A percentile compares a stretch with the other conserved stretches of the same genome.
Evolutionary conservation across 2,888 invertebrate species (phyloP).

Genomic region (Sceliomorpha sp.): DNA sequence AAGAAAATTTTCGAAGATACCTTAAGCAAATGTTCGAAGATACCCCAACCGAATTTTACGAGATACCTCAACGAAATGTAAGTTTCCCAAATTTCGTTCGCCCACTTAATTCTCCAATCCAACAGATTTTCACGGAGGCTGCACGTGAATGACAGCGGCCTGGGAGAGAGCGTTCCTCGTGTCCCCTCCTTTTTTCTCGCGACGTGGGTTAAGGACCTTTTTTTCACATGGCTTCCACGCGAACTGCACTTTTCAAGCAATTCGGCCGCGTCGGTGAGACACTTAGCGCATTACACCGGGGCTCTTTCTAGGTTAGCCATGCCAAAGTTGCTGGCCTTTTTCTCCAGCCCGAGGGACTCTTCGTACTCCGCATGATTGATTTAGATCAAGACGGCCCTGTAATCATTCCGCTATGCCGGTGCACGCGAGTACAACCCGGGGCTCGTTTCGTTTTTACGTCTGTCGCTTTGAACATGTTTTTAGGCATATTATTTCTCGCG

Average conservation of each 20-base stretch:
- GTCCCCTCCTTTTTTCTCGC: conserved; percentile 14
- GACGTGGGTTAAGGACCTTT: conserved; percentile 41
- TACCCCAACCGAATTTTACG: too few relatives aligned
- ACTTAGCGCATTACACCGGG: conserved; percentile 39
- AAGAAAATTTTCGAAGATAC: too few relatives aligned
- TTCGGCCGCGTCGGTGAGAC: conserved; percentile 45
- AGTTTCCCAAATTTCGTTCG: too few relatives aligned
- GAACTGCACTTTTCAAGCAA: conserved; percentile 70
- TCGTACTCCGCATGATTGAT: conserved; percentile 65
- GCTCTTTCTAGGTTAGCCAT: conserved; percentile 32
- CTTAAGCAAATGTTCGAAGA: too few relatives aligned
- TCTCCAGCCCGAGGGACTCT: conserved; percentile 48
- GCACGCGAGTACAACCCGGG: conserved; percentile 68
- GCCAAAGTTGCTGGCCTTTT: conserved; percentile 30
- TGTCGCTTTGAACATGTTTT: conserved; percentile 56
- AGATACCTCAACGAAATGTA: too few relatives aligned
- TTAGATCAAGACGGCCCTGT: conserved; percentile 73
- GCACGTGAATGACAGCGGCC: conserved; percentile 3
- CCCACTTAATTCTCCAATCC: too few relatives aligned
- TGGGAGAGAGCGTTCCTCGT: conserved; percentile 7
- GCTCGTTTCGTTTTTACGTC: conserved; percentile 58
- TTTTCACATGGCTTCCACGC: conserved; percentile 61
- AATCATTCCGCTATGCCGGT: conserved; percentile 68
- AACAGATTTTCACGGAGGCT: background rate
- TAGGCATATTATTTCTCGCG: conserved; percentile 41